Conservation (phyloP, 2,888 invertebrate genomes). For the Aspidiotus destructor region DNA sequence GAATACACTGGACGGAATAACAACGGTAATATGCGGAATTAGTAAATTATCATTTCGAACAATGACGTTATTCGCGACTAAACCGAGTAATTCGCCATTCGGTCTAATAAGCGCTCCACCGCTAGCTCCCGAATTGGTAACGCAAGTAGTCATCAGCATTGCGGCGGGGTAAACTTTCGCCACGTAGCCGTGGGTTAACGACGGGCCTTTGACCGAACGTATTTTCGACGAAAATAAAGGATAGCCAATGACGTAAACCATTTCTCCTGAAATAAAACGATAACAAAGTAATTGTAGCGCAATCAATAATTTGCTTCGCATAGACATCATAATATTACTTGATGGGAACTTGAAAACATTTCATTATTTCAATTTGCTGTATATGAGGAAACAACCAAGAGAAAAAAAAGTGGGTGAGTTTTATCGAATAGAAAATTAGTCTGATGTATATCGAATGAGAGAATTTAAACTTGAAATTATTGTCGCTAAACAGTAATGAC, state of each 20-base stretch:
- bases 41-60: conserved; percentile 5
- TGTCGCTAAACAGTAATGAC: too few species aligned
- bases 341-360: too few species aligned
- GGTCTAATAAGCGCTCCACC: conserved; percentile 22
- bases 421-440: too few species aligned
- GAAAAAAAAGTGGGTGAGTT: too few species aligned
- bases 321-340: too few species aligned
- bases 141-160: conserved; percentile 22
- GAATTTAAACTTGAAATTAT: too few species aligned
- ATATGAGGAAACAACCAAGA: too few species aligned
- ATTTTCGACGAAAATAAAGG: conserved; percentile 24
- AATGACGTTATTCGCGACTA: conserved; percentile 18
- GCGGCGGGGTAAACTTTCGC: conserved; percentile 6
- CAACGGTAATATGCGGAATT: conserved; percentile 24
- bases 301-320: too few species aligned
- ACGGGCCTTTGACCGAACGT: conserved; percentile 20
- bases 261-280: conserved; percentile 14
- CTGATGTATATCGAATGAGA: too few species aligned
- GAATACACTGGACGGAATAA: conserved; percentile 15
- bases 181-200: conserved; percentile 19
- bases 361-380: too few species aligned
- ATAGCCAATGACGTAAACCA: conserved; percentile 19
- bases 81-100: conserved; percentile 20
- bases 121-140: conserved; percentile 21
- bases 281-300: neutral